phyloP scores from a whole-genome alignment of 1,140 invertebrate genomes.

The Pararge aegeria region DNA sequence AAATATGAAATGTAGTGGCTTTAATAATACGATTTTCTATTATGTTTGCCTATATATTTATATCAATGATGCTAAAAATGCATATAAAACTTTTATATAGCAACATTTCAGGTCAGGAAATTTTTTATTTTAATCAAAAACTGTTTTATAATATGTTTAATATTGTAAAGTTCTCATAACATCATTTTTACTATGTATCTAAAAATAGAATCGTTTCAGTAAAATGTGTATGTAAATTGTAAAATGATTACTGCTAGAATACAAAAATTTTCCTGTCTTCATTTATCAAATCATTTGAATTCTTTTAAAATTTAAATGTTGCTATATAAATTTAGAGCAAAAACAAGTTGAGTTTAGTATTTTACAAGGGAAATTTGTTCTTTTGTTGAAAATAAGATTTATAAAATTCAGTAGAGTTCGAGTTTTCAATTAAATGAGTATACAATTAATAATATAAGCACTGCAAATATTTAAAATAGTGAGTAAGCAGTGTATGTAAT shows the following conservation, averaged over 20 bases:
- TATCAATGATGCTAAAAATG: background rate
- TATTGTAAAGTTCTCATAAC: no score
- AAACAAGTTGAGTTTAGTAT: slow-evolving; percentile 12
- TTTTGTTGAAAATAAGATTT: background rate
- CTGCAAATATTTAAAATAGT: no score
- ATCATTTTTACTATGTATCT: no score
- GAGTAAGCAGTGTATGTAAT: no score
- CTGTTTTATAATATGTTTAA: background rate
- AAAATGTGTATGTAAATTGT: no score
- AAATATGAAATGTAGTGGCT: slow-evolving; percentile 14
- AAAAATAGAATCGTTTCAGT: background rate
- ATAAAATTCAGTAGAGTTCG: no score
- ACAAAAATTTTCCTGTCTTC: no score
- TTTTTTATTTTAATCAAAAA: slow-evolving; percentile 3
- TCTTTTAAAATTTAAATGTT: slow-evolving; percentile 11
- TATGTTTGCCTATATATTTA: slow-evolving; percentile 13
- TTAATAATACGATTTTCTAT: background rate
- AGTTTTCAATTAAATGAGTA: no score
- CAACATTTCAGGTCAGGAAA: slow-evolving; percentile 13
- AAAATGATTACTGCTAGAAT: no score
- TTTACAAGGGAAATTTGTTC: background rate
- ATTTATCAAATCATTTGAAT: no score
- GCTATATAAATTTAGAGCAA: slow-evolving; percentile 20
- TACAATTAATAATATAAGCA: no score
- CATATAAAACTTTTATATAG: background rate